Base-by-base conservation (phyloP, 2,113 vertebrate genomes). In the Ondatra zibethicus region DNA sequence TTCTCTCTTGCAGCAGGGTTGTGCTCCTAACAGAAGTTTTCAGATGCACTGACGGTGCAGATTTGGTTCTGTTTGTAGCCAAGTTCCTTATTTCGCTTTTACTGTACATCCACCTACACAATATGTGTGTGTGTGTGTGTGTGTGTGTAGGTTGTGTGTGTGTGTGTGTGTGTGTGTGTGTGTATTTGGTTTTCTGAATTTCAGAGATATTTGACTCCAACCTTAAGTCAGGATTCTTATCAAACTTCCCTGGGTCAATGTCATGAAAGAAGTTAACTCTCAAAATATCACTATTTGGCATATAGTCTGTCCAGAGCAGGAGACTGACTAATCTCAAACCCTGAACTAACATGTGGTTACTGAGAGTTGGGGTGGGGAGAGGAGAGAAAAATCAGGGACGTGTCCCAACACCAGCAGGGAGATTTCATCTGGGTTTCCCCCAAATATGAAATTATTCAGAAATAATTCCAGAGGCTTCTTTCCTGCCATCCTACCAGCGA, bases 11-110 rank as follows among this genome's bases (percentile, higher is more conserved):
- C 19, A 65, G 45, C 33, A 45, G 68, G 36, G 42, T 14, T 89
- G 1, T 42, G 61, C 19, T 75, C 89, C 29, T 2, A 5, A 39
- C 88, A 97, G 65, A 93, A 91, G 33, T 88, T 93, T 97, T 87
- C 73, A 93, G 61, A 91, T 92, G 70, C 88, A 93, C 63, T 25
- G 16, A 90, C 85, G 73, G 2, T 92, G 92, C 27, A 95, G 84
- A 89, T 90, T 96, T 42, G 81, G 70, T 65, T 92, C 3, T 14
- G 82, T 77, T 89, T 95, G 58, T 70, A 88, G 47, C 47, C 86
- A 45, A 97, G 89, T 98, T 98, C 96, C 97, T 96, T 81, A 84
- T 98, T 97, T 98, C 97, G 42, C 36, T 98, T 92, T 97, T 76
- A 97, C 96, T 96, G 29, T 84, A 63, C 31, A 93, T 1, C 97